Evolutionary conservation across 2,888 invertebrate genomes (phyloP), one percentile per base, ranked within the genome.

Genomic region (Glaucopsyche alexis): DNA sequence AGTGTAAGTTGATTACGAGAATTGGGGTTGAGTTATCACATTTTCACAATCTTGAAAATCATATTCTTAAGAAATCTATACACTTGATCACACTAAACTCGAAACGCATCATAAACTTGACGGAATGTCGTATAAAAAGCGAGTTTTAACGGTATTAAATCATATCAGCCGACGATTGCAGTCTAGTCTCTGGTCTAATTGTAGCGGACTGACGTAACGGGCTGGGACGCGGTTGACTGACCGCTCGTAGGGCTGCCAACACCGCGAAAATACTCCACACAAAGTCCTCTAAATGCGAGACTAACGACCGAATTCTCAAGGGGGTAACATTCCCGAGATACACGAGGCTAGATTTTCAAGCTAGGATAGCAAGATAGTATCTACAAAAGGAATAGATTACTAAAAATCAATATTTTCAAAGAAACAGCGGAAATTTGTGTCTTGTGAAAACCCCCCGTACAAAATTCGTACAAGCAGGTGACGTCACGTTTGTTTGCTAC

Each of bases 121-220:
- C 75, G 83, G 84, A 86, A 88, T 87, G 83, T 80, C 78, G 80
- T 80, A 85, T 83, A 87, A 87, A 87, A 86, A 88, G 84, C 84
- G 77, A 83, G 84, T 86, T 85, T 86, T 89, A 91, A 91, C 90
- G 89, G 91, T 87, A 87, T 84, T 86, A 83, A 87, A 87, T 87
- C 85, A 86, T 87, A 84, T 85, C 80, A 82, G 49, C 66, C 66
- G 13, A 78, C 83, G 81, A 86, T 85, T 85, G 84, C 84, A 83
- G 86, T 86, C 87, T 88, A 82, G 86, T 86, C 86, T 89, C 87
- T 89, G 90, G 87, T 91, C 90, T 92, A 91, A 91, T 91, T 90
- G 91, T 85, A 89, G 89, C 87, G 81, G 81, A 82, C 86, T 91
- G 90, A 90, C 89, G 91, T 91, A 91, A 90, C 90, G 90, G 90